Conservation (phyloP, 2,113 vertebrate species). For the Chionis minor region DNA sequence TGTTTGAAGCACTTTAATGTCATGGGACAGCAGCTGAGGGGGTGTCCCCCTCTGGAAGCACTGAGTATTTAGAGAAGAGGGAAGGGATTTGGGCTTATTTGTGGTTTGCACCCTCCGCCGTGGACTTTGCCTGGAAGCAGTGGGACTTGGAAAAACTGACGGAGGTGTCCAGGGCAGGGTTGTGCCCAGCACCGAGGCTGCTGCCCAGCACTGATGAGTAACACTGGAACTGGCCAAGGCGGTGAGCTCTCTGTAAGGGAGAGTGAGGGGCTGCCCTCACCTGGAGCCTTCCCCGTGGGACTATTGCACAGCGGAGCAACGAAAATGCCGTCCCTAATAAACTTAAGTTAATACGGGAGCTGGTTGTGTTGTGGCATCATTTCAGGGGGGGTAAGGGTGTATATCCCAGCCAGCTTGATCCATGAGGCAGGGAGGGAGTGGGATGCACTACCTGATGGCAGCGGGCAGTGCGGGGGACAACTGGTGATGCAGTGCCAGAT, state of each 20-base stretch:
- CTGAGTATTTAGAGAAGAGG: conserved; percentile 28
- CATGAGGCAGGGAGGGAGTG: not conserved
- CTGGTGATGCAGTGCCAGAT: not conserved
- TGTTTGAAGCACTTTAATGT: conserved; percentile 53
- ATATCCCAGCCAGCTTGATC: too few relatives aligned
- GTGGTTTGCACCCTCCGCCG: not conserved
- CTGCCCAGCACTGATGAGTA: not conserved
- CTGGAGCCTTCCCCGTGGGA: not conserved
- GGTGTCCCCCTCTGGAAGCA: conserved; percentile 34
- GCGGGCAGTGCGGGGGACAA: not conserved
- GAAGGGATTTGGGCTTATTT: not conserved
- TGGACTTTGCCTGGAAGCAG: not conserved
- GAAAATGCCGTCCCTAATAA: conserved; percentile 71
- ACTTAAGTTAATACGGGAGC: conserved; percentile 29
- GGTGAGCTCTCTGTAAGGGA: not conserved
- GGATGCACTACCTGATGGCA: not conserved
- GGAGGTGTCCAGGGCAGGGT: not conserved
- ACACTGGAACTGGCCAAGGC: not conserved
- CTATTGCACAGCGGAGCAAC: not conserved
- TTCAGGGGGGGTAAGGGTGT: not conserved
- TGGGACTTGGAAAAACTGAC: not conserved
- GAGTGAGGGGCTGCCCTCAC: not conserved
- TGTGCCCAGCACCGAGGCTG: conserved; percentile 17
- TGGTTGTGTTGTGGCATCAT: not conserved
- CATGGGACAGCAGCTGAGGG: not conserved